Evolutionary conservation across 2,797 vertebrate species (phyloP), one percentile per base, ranked within the genome.

Genomic region (Danio jaintianensis): DNA sequence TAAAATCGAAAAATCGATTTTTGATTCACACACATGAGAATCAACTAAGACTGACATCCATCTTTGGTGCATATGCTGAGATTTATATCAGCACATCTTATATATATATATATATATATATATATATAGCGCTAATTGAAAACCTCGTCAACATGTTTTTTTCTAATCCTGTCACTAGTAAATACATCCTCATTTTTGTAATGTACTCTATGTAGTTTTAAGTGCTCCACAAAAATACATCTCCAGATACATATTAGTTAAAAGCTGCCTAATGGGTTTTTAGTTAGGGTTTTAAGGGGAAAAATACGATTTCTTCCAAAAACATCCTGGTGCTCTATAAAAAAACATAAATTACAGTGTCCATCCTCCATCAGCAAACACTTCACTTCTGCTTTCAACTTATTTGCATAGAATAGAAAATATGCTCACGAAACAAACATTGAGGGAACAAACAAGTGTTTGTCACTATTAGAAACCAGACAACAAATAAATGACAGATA

Each of bases 201-300:
- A 56, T 76, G 61, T 56, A 15, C 40, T 18, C 16, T 18, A 56
- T 16, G 43, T 36, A n/a, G 40, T 67, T 36, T 47, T 42, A 67
- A 38, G 63, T 68, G 42, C 63, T 38, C 22, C 20, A 67, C 15
- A 56, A 77, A 77, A 77, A 67, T 52, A 5, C 45, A 67, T 58
- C 22, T 67, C 70, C 42, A 43, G 22, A 71, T 75, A 74, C 67
- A 69, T 75, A 42, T 64, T 68, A 36, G 71, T 82, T 7, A 68
- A 89, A 85, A 82, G 86, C 86, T 73, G 47, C 80, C 83, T 87
- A 91, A 92, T 92, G 90, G 82, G 85, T 89, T 93, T 93, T 89
- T 87, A 38, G 86, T 93, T 90, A 90, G 80, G 78, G 22, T 70
- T 80, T 83, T 48, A 53, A 48, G 56, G 59, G 83, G 58, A 61